Percentiles rank a stretch among this genome's conserved stretches.
Evolutionary conservation across 2,797 vertebrate species (phyloP).

Genomic region (Tragopan temminckii): DNA sequence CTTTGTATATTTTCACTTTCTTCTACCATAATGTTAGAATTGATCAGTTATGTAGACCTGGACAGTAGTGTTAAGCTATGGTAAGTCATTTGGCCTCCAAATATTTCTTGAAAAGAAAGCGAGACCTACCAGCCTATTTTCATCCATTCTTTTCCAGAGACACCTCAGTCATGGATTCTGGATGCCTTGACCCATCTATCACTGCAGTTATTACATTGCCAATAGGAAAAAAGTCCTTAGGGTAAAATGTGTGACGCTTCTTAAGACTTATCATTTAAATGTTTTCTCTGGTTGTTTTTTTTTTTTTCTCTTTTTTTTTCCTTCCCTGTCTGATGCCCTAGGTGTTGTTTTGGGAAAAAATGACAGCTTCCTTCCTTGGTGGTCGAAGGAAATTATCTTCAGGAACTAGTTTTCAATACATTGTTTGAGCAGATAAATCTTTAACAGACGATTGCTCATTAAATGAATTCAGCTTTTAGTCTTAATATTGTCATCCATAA

Average conservation of each 20-base stretch:
- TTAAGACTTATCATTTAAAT: not conserved
- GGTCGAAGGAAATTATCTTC: not conserved
- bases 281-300: not conserved
- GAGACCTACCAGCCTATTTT: not conserved
- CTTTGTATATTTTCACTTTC: not conserved
- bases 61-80: not conserved
- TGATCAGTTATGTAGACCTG: not conserved
- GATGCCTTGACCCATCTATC: not conserved
- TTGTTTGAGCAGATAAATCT: not conserved
- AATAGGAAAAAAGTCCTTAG: not conserved
- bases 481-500: not conserved
- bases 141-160: not conserved
- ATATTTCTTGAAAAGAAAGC: not conserved
- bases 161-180: not conserved
- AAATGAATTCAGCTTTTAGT: not conserved
- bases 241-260: not conserved
- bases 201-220: not conserved
- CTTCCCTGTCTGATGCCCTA: not conserved
- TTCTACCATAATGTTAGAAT: not conserved
- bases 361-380: not conserved
- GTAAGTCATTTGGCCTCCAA: not conserved
- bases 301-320: not conserved
- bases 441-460: not conserved
- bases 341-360: not conserved
- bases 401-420: not conserved